phyloP scores from a whole-genome alignment of 2,113 vertebrate species.

The Podilymbus podiceps region DNA sequence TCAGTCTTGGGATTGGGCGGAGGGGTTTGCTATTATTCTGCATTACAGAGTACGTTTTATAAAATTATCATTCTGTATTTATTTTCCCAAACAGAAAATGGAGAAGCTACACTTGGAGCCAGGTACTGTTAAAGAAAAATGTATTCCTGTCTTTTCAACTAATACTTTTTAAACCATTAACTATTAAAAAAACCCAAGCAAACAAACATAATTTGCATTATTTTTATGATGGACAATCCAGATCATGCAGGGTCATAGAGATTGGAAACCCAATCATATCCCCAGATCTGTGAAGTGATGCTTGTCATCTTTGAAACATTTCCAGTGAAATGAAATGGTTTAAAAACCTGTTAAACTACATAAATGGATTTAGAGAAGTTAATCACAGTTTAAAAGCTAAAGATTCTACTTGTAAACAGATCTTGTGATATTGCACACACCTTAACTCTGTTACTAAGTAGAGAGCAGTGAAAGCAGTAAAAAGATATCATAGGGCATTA shows the following conservation, averaged over 20 bases:
- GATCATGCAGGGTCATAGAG: slow-evolving; percentile 78
- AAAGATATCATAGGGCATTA: slow-evolving; percentile 57
- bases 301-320: slow-evolving; percentile 31
- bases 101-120: slow-evolving; percentile 80
- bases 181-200: slow-evolving; percentile 46
- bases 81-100: slow-evolving; percentile 72
- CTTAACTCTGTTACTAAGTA: slow-evolving; percentile 50
- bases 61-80: background rate
- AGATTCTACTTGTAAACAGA: slow-evolving; percentile 67
- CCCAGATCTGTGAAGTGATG: slow-evolving; percentile 78
- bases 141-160: slow-evolving; percentile 61
- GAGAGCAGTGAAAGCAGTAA: slow-evolving; percentile 61
- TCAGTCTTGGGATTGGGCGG: background rate
- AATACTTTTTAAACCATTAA: slow-evolving; percentile 72
- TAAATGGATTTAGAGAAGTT: slow-evolving; percentile 36
- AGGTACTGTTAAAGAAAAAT: slow-evolving; percentile 87
- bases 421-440: slow-evolving; percentile 77
- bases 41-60: background rate
- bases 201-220: slow-evolving; percentile 53
- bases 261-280: slow-evolving; percentile 84
- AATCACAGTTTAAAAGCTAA: slow-evolving; percentile 31
- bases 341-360: slow-evolving; percentile 56
- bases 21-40: background rate
- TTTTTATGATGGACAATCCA: slow-evolving; percentile 67
- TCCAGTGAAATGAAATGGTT: slow-evolving; percentile 45